These are phyloP conservation scores for Onychostoma macrolepis DNA, from an alignment of 2,113 vertebrate genomes.

Conservation along the genomic window DNA sequence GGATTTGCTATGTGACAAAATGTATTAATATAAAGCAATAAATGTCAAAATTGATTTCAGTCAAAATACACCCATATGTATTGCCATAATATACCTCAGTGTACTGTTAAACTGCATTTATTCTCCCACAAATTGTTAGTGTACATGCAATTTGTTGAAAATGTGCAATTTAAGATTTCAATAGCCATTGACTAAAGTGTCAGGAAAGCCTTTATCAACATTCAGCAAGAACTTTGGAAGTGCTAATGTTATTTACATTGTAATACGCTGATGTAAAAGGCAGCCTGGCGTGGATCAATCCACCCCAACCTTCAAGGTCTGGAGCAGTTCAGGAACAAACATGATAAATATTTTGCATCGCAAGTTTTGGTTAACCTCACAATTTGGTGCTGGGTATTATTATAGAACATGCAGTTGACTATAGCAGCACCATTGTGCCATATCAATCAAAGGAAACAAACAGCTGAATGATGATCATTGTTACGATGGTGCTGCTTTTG, in stretches of 20 bases:
- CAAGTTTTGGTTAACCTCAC: background rate
- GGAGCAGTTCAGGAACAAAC: background rate
- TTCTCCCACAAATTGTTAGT: background rate
- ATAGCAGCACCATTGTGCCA: background rate
- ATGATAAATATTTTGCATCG: background rate
- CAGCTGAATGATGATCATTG: background rate
- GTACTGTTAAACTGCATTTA: conserved; percentile 4
- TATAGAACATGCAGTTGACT: background rate
- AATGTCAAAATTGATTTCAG: conserved; percentile 15
- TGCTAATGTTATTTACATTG: conserved; percentile 23
- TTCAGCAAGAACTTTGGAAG: background rate
- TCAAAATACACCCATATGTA: conserved; percentile 21
- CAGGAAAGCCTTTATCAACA: background rate
- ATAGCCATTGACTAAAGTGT: background rate
- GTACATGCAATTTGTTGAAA: conserved; percentile 19
- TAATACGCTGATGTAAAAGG: background rate
- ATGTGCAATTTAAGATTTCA: background rate
- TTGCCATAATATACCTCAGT: background rate
- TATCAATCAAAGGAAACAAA: background rate
- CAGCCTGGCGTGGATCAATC: background rate
- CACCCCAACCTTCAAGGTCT: background rate
- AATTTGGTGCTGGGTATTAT: background rate
- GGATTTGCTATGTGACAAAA: background rate
- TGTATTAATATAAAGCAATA: background rate
- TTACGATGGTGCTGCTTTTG: background rate